Conservation (phyloP, 2,888 invertebrate species). For the Conops quadrifasciatus region DNA sequence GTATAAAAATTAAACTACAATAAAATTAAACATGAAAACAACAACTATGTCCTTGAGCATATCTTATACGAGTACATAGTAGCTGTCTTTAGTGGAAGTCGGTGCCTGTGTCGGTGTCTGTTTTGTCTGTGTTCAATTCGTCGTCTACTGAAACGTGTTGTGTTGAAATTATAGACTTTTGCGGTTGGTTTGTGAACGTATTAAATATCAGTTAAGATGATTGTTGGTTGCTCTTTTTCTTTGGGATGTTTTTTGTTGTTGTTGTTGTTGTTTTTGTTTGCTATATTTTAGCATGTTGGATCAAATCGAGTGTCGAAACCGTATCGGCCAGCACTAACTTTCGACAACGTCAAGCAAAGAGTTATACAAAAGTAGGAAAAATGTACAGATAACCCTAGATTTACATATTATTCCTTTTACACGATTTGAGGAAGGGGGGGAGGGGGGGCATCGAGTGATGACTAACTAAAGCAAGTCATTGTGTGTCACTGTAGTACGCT, state of each 20-base stretch:
- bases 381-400: too few relatives aligned
- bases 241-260: not conserved
- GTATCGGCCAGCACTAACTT: too few relatives aligned
- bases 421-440: too few relatives aligned
- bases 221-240: not conserved
- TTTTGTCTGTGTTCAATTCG: too few relatives aligned
- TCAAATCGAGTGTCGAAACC: not conserved
- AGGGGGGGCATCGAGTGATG: too few relatives aligned
- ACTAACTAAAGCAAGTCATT: too few relatives aligned
- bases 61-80: not conserved
- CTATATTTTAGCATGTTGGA: not conserved
- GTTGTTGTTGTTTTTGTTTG: not conserved
- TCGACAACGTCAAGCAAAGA: too few relatives aligned
- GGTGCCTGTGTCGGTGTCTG: too few relatives aligned
- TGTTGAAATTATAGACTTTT: conserved; percentile 15
- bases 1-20: not conserved
- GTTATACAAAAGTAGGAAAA: too few relatives aligned
- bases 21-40: conserved; percentile 3
- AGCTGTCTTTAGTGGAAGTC: too few relatives aligned
- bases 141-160: not conserved
- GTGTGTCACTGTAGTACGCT: too few relatives aligned
- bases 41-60: conserved; percentile 29
- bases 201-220: conserved; percentile 26
- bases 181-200: conserved; percentile 4
- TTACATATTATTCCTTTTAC: too few relatives aligned